Percentiles rank a stretch among this genome's conserved stretches.
These are phyloP conservation scores for Porites divaricata DNA, from an alignment of 92 coral and sea anemone species.

Conservation along the genomic window DNA sequence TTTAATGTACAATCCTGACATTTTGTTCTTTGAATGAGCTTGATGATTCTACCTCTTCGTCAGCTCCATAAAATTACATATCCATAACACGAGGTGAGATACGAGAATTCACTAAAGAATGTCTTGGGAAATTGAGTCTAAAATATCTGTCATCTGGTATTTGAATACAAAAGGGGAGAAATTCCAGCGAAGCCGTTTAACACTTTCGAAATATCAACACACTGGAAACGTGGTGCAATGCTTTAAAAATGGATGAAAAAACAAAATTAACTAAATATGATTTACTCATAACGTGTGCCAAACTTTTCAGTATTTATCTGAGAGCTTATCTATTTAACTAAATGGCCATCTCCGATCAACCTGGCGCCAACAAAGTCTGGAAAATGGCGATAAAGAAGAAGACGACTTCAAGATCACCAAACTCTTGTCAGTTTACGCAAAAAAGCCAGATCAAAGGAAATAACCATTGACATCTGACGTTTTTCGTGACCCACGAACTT, in stretches of 20 bases:
- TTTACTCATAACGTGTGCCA: slow-evolving; percentile 6
- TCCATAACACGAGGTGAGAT: not conserved
- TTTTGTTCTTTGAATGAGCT: not conserved
- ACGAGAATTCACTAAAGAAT: not conserved
- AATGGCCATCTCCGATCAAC: not conserved
- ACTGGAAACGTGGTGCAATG: not conserved
- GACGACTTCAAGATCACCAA: not conserved
- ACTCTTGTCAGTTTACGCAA: not conserved
- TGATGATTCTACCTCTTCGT: not conserved
- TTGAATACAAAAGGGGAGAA: not conserved
- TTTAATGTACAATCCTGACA: not conserved
- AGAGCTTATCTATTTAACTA: slow-evolving; percentile 16
- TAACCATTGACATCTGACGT: not conserved
- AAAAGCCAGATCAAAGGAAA: not conserved
- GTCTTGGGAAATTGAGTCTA: not conserved
- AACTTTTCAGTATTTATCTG: slow-evolving; percentile 7
- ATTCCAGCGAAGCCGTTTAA: not conserved
- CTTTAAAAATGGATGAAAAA: not conserved
- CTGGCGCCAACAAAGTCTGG: slow-evolving; percentile 38
- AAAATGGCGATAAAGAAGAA: not conserved
- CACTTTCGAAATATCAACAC: not conserved
- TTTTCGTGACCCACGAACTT: not conserved
- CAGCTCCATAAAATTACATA: not conserved
- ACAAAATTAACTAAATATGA: not conserved
- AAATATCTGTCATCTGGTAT: not conserved